These are phyloP conservation scores for Zaprionus nigranus DNA, from an alignment of 1,140 invertebrate species.

Conservation along the genomic window DNA sequence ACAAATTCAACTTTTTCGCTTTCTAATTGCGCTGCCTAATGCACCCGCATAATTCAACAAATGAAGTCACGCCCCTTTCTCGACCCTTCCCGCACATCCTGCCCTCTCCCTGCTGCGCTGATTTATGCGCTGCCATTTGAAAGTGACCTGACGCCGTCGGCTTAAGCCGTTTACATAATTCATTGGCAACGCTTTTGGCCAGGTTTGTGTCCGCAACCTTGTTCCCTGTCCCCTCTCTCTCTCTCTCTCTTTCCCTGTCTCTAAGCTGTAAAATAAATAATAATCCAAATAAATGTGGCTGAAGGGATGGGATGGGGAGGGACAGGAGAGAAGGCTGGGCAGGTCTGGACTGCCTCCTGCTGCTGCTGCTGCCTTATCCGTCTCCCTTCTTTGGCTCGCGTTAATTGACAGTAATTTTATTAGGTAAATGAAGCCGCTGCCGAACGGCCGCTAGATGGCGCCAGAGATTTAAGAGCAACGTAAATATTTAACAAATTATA, in stretches of 20 bases:
- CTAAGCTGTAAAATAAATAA: slow-evolving; percentile 69
- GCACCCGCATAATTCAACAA: slow-evolving; percentile 45
- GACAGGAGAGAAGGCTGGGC: not conserved
- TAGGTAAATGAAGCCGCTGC: slow-evolving; percentile 71
- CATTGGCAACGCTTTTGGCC: slow-evolving; percentile 52
- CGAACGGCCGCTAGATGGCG: slow-evolving; percentile 45
- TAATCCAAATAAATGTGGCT: slow-evolving; percentile 66
- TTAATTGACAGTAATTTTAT: slow-evolving; percentile 83
- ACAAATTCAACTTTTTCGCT: slow-evolving; percentile 12
- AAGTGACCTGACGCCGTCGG: slow-evolving; percentile 42
- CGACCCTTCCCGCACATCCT: not conserved
- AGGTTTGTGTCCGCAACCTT: not conserved
- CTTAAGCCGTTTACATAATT: slow-evolving; percentile 79
- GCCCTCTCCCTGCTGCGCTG: slow-evolving; percentile 9
- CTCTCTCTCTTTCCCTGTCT: not conserved
- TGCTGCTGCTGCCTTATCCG: not conserved
- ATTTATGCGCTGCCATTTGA: slow-evolving; percentile 63
- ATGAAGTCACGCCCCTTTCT: slow-evolving; percentile 36
- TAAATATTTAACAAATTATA: slow-evolving; percentile 83
- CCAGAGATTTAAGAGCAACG: slow-evolving; percentile 58
- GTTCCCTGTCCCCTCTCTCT: slow-evolving; percentile 1
- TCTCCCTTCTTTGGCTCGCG: slow-evolving; percentile 34
- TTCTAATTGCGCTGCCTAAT: slow-evolving; percentile 44
- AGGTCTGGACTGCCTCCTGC: not conserved
- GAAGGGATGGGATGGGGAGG: slow-evolving; percentile 11